Conservation (phyloP, 2,113 vertebrate genomes). For the Archocentrus centrarchus region DNA sequence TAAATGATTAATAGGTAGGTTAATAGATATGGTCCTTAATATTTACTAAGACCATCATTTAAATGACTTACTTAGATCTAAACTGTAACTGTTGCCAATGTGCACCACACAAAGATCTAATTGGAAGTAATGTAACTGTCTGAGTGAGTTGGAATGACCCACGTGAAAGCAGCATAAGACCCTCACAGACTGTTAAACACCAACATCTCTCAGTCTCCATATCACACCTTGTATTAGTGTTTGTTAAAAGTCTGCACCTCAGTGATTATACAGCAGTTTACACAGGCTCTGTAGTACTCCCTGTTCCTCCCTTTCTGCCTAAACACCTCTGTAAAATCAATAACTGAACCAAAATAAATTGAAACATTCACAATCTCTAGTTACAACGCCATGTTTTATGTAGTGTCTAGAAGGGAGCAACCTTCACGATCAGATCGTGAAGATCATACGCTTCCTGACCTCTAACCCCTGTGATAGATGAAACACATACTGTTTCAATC, state of each 20-base stretch:
- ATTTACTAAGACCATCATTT: no score
- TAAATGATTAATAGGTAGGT: not conserved
- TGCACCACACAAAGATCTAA: accelerated
- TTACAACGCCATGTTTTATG: not conserved
- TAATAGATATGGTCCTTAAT: no score
- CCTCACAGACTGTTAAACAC: not conserved
- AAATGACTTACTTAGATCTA: not conserved
- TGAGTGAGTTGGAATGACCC: not conserved
- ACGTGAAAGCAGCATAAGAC: accelerated
- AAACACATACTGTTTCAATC: constrained; percentile 62
- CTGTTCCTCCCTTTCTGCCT: not conserved
- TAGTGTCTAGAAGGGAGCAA: not conserved
- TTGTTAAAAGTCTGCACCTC: not conserved
- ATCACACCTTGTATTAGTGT: not conserved
- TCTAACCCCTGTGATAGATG: constrained; percentile 24
- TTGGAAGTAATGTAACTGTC: accelerated
- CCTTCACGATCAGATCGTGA: constrained; percentile 13
- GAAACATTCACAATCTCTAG: not conserved
- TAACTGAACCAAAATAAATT: not conserved
- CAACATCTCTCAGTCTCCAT: not conserved
- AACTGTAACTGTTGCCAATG: not conserved
- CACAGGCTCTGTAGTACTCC: not conserved
- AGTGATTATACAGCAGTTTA: not conserved
- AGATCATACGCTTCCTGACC: constrained; percentile 37
- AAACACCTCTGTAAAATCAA: not conserved